Conservation (phyloP, 2,888 invertebrate species). For the Eupithecia insigniata region DNA sequence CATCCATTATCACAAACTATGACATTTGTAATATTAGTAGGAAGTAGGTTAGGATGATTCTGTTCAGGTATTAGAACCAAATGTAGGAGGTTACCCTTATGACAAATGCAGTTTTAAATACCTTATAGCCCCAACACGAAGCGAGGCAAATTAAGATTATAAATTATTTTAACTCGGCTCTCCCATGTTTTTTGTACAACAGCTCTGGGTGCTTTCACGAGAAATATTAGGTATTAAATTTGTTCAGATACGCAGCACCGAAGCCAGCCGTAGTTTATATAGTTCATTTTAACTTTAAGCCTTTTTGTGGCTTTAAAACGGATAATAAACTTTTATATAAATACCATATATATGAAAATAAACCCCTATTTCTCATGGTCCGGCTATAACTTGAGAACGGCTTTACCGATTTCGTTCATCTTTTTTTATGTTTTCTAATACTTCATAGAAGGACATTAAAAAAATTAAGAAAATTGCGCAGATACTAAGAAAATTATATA, state of each 20-base stretch:
- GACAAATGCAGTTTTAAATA: constrained; percentile 17
- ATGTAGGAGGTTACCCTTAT: background rate
- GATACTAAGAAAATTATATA: too few species aligned
- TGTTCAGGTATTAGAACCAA: too few species aligned
- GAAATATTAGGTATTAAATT: constrained; percentile 39
- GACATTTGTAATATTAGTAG: too few species aligned
- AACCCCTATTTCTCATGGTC: too few species aligned
- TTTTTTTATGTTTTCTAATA: too few species aligned
- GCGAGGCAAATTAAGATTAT: constrained; percentile 29
- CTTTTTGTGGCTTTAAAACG: constrained; percentile 26
- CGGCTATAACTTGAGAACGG: too few species aligned
- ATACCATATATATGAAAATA: too few species aligned
- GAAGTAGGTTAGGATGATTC: too few species aligned
- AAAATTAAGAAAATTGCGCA: too few species aligned
- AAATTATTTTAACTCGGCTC: constrained; percentile 32
- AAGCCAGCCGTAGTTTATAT: constrained; percentile 31
- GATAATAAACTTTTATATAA: constrained; percentile 23
- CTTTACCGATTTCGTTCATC: too few species aligned
- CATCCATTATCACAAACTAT: too few species aligned
- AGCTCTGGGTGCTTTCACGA: constrained; percentile 21
- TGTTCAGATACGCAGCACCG: constrained; percentile 32
- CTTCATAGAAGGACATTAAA: too few species aligned
- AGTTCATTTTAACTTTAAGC: constrained; percentile 31
- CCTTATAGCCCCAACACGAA: constrained; percentile 13
- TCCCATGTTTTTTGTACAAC: constrained; percentile 25